Percentiles rank a stretch among this genome's conserved stretches.
Evolutionary conservation across 2,113 vertebrate species (phyloP).

Genomic region (Trogon surrucura): DNA sequence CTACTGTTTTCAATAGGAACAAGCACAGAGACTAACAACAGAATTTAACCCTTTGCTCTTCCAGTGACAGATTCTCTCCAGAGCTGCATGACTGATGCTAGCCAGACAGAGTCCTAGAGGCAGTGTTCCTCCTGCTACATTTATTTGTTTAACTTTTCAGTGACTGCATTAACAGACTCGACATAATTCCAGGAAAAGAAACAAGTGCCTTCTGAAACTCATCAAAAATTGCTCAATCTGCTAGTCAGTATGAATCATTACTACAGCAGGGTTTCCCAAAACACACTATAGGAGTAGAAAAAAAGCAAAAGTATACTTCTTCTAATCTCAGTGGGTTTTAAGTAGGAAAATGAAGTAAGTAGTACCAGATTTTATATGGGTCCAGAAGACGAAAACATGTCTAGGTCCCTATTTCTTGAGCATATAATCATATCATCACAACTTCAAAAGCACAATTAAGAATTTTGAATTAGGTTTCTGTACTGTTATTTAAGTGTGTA

Average conservation of each 20-base stretch:
- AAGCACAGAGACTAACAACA: not conserved
- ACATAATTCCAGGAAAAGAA: not conserved
- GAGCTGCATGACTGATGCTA: not conserved
- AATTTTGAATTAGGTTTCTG: not conserved
- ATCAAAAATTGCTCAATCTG: not conserved
- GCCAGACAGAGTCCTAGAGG: not conserved
- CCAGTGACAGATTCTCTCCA: not conserved
- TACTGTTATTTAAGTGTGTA: not conserved
- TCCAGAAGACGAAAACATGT: not conserved
- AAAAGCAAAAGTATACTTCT: not conserved
- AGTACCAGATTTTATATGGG: not conserved
- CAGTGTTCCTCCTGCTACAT: not conserved
- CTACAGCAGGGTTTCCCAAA: conserved; percentile 8
- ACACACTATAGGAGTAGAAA: rapidly evolving
- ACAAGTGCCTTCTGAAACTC: not conserved
- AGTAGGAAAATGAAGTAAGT: not conserved
- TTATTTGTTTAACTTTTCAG: not conserved
- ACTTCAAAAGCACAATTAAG: not conserved
- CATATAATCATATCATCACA: not conserved
- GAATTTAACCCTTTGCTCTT: not conserved
- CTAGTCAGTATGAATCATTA: not conserved
- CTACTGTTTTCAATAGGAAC: conserved; percentile 2
- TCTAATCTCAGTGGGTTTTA: not conserved
- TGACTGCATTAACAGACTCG: not conserved
- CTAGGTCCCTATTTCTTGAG: not conserved